Evolutionary conservation across 1,140 invertebrate genomes (phyloP).

Genomic region (Drosophila varians): DNA sequence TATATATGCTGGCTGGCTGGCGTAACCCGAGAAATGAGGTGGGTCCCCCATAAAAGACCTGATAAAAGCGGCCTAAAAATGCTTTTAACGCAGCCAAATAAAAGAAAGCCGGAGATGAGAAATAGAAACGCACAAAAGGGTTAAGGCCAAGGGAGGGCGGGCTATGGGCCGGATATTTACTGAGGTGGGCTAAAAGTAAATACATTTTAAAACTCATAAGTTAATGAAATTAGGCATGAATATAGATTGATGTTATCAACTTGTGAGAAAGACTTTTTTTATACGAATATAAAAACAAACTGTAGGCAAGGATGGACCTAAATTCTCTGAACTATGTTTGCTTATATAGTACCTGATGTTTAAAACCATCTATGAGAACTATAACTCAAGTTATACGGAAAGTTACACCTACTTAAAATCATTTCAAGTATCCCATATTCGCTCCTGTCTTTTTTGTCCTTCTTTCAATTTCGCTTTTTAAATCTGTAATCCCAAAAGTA

Average conservation of each 20-base stretch:
- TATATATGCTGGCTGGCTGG: neutral
- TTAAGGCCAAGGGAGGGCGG: neutral
- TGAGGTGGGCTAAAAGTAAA: constrained; percentile 12
- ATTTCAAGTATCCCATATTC: too few species aligned
- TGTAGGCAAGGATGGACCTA: too few species aligned
- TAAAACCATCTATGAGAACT: too few species aligned
- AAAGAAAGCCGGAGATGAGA: constrained; percentile 22
- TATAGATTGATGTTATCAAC: constrained; percentile 14
- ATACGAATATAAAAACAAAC: too few species aligned
- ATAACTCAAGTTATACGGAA: too few species aligned
- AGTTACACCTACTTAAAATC: too few species aligned
- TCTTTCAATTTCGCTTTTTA: too few species aligned
- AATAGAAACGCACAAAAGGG: constrained; percentile 12
- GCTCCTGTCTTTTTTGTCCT: too few species aligned
- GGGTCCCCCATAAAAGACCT: constrained; percentile 34
- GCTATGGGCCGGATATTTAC: neutral
- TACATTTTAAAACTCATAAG: constrained; percentile 6
- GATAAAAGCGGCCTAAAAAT: constrained; percentile 59
- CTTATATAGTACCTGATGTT: too few species aligned
- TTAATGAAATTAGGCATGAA: constrained; percentile 25
- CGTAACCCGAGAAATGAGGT: constrained; percentile 48
- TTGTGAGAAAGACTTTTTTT: neutral
- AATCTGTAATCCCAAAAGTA: too few species aligned
- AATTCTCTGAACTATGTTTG: too few species aligned
- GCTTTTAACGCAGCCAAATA: constrained; percentile 60